Evolutionary conservation across 2,888 invertebrate species (phyloP), one percentile per base, ranked within the genome.

Genomic region (Drepana falcataria): DNA sequence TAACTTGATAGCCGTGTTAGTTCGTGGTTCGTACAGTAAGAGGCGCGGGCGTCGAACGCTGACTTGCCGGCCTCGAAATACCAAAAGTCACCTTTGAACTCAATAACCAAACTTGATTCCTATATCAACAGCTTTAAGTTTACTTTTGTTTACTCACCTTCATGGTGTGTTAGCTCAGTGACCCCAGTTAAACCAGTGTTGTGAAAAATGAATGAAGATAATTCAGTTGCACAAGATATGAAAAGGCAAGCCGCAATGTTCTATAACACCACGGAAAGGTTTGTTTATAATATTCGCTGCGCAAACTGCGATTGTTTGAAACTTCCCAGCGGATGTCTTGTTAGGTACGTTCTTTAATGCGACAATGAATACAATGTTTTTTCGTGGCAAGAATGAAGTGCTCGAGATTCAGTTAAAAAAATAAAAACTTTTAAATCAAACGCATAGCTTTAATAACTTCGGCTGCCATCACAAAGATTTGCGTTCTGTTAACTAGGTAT

Each of bases 181-280:
- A 62, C 56, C 57, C 58, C 65, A 69, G 72, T 76, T 73, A 73
- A 64, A 68, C 64, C 63, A 58, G 59, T 61, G 68, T 61, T 69
- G 66, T 68, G 61, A 59, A 77, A 69, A 76, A 88, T 88, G 89
- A 85, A 68, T 63, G 89, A 87, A 75, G 89, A 89, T 58, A 88
- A 83, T 64, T 66, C 85, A 2, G 84, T 90, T 33, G 73, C 81
- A 53, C 86, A 87, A 51, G 90, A 91, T 58, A 66, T 91, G 71
- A 91, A 91, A 68, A 74, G 90, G 59, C 89, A 91, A 62, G 90
- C 90, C 2, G 90, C 90, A 51, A 80, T 88, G 83, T 90, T 88
- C 69, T 91, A 91, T 71, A 89, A 91, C 68, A 81, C 90, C 5
- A 89, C 89, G 35, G 79, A 85, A 69, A 88, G 90, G 90, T 90